Evolutionary conservation across 2,888 invertebrate species (phyloP).

Genomic region (Clivina fossor): DNA sequence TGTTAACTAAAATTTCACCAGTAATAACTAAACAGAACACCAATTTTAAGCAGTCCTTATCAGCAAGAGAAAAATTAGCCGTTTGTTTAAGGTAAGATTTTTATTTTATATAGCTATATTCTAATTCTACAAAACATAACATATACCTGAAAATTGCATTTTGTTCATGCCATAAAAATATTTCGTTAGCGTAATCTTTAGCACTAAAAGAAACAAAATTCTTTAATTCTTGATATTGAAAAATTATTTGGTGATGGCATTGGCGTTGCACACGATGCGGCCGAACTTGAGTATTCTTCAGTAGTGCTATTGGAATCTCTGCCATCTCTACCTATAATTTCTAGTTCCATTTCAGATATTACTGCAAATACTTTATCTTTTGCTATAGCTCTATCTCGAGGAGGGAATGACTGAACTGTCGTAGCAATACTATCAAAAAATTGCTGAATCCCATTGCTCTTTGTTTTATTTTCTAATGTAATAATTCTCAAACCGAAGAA

Average conservation of each 20-base stretch:
- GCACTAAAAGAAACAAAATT: neutral
- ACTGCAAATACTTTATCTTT: slow-evolving; percentile 24
- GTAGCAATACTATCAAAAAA: slow-evolving; percentile 24
- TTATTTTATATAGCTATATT: too few species aligned
- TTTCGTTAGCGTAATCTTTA: too few species aligned
- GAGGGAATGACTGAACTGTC: slow-evolving; percentile 22
- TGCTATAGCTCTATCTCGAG: neutral
- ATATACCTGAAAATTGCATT: neutral
- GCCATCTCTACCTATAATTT: slow-evolving; percentile 11
- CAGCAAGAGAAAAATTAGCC: neutral
- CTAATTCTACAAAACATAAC: neutral
- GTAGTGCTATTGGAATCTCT: neutral
- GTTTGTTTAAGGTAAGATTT: neutral
- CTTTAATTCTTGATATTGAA: neutral
- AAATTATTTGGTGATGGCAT: neutral
- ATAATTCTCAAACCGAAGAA: too few species aligned
- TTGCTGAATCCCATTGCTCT: slow-evolving; percentile 20
- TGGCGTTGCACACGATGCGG: neutral
- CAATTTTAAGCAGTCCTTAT: neutral
- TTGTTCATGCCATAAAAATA: too few species aligned
- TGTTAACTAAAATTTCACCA: neutral
- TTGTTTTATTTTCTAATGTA: slow-evolving; percentile 21
- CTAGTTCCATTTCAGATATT: slow-evolving; percentile 18
- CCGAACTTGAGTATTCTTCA: neutral
- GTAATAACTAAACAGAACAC: neutral